Conservation (phyloP, 2,888 invertebrate species). For the Eueremaeus valkanovi region DNA sequence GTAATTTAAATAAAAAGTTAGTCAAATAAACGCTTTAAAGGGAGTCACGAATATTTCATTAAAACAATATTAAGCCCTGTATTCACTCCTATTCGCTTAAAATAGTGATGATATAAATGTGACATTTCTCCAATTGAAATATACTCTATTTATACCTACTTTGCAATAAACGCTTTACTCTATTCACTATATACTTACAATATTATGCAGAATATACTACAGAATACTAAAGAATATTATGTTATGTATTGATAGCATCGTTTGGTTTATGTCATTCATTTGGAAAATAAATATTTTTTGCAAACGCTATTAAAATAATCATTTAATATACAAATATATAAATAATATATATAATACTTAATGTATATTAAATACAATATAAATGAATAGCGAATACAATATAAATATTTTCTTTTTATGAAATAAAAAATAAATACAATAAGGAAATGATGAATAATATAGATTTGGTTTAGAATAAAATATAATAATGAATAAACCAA, state of each 20-base stretch:
- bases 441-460: conserved; percentile 22
- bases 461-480: conserved; percentile 5
- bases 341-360: not conserved
- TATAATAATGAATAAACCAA: not conserved
- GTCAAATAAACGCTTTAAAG: conserved; percentile 6
- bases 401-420: not conserved
- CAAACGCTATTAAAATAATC: conserved; percentile 17
- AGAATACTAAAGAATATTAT: too few species aligned
- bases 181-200: too few species aligned
- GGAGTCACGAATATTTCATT: conserved; percentile 28
- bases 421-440: conserved; percentile 8
- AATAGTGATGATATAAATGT: conserved; percentile 22
- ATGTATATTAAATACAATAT: not conserved
- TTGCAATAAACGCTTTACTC: conserved; percentile 3
- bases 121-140: conserved; percentile 26
- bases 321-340: conserved; percentile 22
- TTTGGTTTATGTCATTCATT: conserved; percentile 10
- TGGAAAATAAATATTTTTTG: not conserved
- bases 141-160: not conserved
- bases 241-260: not conserved
- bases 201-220: not conserved
- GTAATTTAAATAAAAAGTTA: conserved; percentile 27
- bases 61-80: not conserved
- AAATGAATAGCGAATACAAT: not conserved
- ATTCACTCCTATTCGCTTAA: not conserved